These are phyloP conservation scores for Carollia perspicillata DNA, from an alignment of 2,113 vertebrate species.

Conservation along the genomic window DNA sequence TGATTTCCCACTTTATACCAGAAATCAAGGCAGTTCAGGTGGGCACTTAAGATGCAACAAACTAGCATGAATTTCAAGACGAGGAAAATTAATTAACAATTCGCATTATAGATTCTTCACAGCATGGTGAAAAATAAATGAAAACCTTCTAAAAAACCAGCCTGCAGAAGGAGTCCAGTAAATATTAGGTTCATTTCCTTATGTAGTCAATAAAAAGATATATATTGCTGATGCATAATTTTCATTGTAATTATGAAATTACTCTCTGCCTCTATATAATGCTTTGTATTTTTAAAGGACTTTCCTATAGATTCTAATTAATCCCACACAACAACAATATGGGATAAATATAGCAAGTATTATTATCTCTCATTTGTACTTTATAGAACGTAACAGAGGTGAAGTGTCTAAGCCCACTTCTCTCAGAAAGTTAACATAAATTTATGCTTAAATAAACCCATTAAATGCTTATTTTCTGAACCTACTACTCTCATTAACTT, in stretches of 20 bases:
- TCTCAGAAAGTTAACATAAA: not conserved
- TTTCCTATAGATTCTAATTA: not conserved
- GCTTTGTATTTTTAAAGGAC: not conserved
- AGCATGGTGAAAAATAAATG: not conserved
- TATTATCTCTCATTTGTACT: not conserved
- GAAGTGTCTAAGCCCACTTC: not conserved
- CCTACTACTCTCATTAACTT: not conserved
- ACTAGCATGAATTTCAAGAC: not conserved
- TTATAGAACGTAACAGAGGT: slow-evolving; percentile 1
- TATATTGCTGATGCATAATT: not conserved
- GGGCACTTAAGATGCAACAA: not conserved
- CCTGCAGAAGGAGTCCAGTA: not conserved
- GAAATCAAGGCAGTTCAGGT: not conserved
- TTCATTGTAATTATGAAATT: not conserved
- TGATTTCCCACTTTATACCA: not conserved
- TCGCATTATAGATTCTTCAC: not conserved
- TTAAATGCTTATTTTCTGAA: not conserved
- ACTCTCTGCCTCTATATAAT: not conserved
- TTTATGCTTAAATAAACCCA: not conserved
- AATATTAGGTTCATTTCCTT: not conserved
- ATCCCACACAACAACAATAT: not conserved
- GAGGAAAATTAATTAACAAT: not conserved
- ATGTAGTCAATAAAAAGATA: not conserved
- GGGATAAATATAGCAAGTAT: not conserved
- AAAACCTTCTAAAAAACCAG: not conserved